Evolutionary conservation across 1,140 invertebrate species (phyloP).

Genomic region (Drosophila bocki): DNA sequence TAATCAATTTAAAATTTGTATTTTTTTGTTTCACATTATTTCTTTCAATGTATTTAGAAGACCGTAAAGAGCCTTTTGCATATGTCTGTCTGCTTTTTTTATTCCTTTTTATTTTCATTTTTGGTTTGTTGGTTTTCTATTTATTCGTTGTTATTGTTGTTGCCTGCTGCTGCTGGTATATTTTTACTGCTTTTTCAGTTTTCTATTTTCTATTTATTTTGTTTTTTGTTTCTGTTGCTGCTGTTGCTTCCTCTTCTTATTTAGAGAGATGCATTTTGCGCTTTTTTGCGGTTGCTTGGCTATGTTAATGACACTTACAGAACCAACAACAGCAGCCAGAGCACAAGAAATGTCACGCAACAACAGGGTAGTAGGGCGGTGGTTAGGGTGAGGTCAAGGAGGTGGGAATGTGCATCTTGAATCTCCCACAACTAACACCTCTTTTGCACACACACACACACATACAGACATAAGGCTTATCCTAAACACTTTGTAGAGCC

Average conservation of each 20-base stretch:
- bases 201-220: constrained; percentile 22
- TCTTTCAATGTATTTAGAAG: constrained; percentile 1
- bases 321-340: constrained; percentile 29
- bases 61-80: constrained; percentile 49
- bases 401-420: constrained; percentile 21
- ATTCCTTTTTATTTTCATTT: constrained; percentile 12
- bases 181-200: constrained; percentile 10
- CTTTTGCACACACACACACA: not conserved
- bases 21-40: not conserved
- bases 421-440: constrained; percentile 34
- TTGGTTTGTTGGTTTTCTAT: constrained; percentile 31
- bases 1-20: not conserved
- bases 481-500: constrained; percentile 19
- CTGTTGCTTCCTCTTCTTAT: constrained; percentile 21
- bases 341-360: constrained; percentile 35
- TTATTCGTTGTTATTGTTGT: constrained; percentile 27
- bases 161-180: constrained; percentile 8
- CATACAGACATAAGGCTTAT: not conserved
- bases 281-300: constrained; percentile 81
- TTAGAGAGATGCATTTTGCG: constrained; percentile 76
- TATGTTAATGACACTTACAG: constrained; percentile 80
- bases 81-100: constrained; percentile 29
- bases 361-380: not conserved
- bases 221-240: constrained; percentile 15
- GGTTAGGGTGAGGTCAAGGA: not conserved